phyloP scores from a whole-genome alignment of 2,888 invertebrate species.

The Papilio elwesi region DNA sequence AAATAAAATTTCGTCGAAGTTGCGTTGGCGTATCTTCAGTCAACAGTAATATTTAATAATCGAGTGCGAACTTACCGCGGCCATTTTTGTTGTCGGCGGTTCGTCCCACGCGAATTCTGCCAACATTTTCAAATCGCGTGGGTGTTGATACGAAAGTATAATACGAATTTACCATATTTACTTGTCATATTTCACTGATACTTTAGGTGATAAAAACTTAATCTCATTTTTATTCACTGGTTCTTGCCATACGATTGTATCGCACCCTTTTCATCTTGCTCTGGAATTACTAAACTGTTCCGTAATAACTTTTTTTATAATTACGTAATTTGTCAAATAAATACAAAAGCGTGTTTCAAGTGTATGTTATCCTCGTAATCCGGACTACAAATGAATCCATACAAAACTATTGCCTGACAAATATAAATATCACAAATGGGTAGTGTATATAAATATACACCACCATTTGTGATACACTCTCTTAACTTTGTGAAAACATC shows the following conservation, averaged over 20 bases:
- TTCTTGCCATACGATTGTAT: not conserved
- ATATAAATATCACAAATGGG: no score
- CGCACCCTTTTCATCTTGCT: not conserved
- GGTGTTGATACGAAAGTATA: conserved; percentile 7
- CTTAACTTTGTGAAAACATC: conserved; percentile 10
- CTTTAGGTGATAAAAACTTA: no score
- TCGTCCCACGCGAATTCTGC: conserved; percentile 7
- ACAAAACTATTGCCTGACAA: no score
- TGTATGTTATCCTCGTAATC: no score
- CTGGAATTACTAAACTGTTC: no score
- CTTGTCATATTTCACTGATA: not conserved
- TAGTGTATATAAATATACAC: no score
- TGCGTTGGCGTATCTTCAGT: conserved; percentile 21
- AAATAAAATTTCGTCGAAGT: conserved; percentile 16
- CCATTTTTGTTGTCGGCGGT: conserved; percentile 4
- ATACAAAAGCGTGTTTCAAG: no score
- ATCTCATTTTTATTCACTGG: not conserved
- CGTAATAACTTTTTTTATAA: no score
- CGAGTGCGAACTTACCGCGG: conserved; percentile 4
- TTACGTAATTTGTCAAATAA: no score
- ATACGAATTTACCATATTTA: not conserved
- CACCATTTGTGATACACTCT: not conserved
- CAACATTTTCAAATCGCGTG: conserved; percentile 6
- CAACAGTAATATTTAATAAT: conserved; percentile 16
- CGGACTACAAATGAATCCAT: no score